Base-by-base conservation (phyloP, 2,888 invertebrate genomes). In the Camptogramma bilineatum region DNA sequence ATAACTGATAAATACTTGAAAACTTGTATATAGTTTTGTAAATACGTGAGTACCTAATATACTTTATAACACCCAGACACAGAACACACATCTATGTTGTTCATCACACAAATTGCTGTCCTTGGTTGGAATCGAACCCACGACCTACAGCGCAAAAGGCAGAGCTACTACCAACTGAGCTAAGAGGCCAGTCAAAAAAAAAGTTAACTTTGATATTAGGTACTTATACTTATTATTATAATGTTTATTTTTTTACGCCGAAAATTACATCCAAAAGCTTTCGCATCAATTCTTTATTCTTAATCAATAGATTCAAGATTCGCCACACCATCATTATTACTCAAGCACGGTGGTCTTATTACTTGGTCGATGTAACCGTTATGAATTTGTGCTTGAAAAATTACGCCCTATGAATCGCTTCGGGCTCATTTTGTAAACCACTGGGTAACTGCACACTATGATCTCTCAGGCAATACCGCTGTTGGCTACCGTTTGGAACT, bases 261-360 rank as follows among this genome's bases (percentile, higher is more conserved):
- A 34, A 7, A 4, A 31, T 31, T 31, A 31, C 5, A 31, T 8
- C 31, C 9, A 5, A 4, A 21, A 31, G 1, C 31, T 31, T 31
- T 24, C 24, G 28, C 31, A 9, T 1, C 8, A 9, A 31, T 31
- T 31, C 31, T 31, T 31, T 10, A 39, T 13, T 39, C 34, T 39
- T 39, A 39, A 39, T 31, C 31, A 82, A 82, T 78, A 75, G 76
- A 80, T 76, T 71, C 47, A 70, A 70, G 73, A 82, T 84, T 80
- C 71, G 83, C 72, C 76, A 81, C 80, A 79, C 80, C 75, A 73
- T 72, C 70, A 74, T 72, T 76, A 75, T 75, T 72, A 75, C 76
- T 80, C 87, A 70, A 78, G 81, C 74, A 70, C 81, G 86, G 88
- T 86, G 87, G 88, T 84, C 87, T 75, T 75, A 75, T 77, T 75